These are phyloP conservation scores for Alectura lathami DNA, from an alignment of 2,113 vertebrate species.

Conservation along the genomic window DNA sequence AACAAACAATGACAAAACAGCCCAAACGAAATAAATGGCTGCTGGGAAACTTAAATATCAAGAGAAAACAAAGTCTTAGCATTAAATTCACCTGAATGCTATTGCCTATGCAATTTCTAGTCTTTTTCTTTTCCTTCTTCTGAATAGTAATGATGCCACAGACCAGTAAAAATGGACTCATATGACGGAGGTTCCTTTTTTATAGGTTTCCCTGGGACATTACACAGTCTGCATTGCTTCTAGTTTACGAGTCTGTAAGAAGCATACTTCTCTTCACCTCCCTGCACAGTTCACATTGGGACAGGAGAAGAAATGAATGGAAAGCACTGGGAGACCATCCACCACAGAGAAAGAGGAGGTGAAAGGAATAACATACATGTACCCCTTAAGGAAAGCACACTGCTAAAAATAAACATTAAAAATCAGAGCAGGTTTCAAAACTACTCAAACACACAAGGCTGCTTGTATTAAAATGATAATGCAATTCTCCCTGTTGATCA, in stretches of 20 bases:
- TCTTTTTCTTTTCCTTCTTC: not conserved
- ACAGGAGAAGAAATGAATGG: not conserved
- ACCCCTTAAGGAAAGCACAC: not conserved
- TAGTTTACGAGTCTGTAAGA: not conserved
- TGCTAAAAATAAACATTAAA: conserved; percentile 29
- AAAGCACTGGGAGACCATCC: not conserved
- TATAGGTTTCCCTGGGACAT: not conserved
- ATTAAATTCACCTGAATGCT: not conserved
- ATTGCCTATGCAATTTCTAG: not conserved
- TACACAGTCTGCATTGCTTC: not conserved
- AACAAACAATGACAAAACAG: not conserved
- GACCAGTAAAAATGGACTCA: not conserved
- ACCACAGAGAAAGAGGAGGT: not conserved
- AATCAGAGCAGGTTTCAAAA: conserved; percentile 1
- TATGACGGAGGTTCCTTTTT: not conserved
- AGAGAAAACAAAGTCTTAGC: not conserved
- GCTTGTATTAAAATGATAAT: conserved; percentile 1
- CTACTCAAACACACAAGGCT: not conserved
- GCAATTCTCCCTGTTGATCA: not conserved
- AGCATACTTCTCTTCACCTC: fast-evolving
- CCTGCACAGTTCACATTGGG: not conserved
- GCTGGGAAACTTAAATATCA: not conserved
- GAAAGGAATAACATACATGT: not conserved
- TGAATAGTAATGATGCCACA: not conserved
- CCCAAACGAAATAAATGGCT: not conserved